These are phyloP conservation scores for Podocnemis expansa DNA, from an alignment of 2,113 vertebrate genomes.

Conservation along the genomic window DNA sequence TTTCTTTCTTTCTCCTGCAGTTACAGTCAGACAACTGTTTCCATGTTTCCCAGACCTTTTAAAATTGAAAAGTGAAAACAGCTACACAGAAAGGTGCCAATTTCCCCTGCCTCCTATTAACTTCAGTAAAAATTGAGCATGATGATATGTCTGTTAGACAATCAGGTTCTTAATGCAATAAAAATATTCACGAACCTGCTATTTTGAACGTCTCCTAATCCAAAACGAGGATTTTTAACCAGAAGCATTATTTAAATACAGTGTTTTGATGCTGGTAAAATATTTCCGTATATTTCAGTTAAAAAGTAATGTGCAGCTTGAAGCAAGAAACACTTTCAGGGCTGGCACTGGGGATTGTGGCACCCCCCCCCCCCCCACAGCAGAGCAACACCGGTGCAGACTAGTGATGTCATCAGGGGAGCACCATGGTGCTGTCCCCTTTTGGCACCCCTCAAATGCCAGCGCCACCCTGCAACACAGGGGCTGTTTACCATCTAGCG, in stretches of 20 bases:
- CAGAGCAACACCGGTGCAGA: too few relatives aligned
- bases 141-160: neutral
- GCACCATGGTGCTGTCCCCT: too few relatives aligned
- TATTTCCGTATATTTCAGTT: neutral
- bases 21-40: neutral
- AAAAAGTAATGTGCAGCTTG: neutral
- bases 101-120: neutral
- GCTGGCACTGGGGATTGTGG: too few relatives aligned
- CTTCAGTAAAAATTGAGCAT: neutral
- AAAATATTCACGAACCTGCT: neutral
- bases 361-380: too few relatives aligned
- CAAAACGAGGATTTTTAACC: neutral
- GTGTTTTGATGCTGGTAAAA: neutral
- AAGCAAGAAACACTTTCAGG: neutral
- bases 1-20: neutral
- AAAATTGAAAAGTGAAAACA: neutral
- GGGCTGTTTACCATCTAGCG: too few relatives aligned
- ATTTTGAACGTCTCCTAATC: rapidly evolving
- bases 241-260: neutral
- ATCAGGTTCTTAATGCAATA: neutral
- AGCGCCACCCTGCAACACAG: too few relatives aligned
- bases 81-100: neutral
- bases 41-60: neutral
- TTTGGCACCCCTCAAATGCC: too few relatives aligned
- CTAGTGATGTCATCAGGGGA: too few relatives aligned